Percentiles rank a stretch among this genome's conserved stretches.
These are phyloP conservation scores for Phalacrocorax aristotelis DNA, from an alignment of 2,113 vertebrate species.

Conservation along the genomic window DNA sequence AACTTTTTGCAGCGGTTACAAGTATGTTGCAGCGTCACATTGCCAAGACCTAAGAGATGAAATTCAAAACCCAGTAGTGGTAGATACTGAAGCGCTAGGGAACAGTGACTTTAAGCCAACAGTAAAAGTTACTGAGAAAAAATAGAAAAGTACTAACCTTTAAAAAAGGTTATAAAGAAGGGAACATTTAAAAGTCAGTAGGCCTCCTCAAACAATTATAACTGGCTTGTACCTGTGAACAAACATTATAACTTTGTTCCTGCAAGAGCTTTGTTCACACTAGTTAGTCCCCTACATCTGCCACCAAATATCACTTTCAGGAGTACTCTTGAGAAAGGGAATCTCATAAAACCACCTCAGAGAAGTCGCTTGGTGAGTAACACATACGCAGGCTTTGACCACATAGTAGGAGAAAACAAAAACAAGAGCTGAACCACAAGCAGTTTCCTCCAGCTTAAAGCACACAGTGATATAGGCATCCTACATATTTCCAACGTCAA, in stretches of 20 bases:
- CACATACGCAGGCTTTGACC: not conserved
- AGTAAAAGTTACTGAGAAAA: not conserved
- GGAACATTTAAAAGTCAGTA: not conserved
- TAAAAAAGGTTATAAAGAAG: not conserved
- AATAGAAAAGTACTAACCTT: not conserved
- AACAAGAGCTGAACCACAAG: not conserved
- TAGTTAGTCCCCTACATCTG: not conserved
- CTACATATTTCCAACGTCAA: not conserved
- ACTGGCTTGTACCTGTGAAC: not conserved
- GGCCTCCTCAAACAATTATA: not conserved
- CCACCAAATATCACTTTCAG: not conserved
- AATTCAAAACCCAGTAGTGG: not conserved
- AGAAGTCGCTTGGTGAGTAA: not conserved
- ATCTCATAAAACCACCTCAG: not conserved
- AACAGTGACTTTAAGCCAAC: not conserved
- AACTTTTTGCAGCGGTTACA: not conserved
- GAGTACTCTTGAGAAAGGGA: not conserved
- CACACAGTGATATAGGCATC: not conserved
- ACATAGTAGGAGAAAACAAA: not conserved
- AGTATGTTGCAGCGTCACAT: not conserved
- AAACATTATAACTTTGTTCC: not conserved
- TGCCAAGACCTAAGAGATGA: not conserved
- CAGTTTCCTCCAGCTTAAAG: not conserved
- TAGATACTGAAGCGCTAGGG: not conserved
- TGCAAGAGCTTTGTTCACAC: not conserved